Percentiles rank a stretch among this genome's conserved stretches.
Conservation (phyloP, 2,888 invertebrate genomes). For the Ferdinandea cuprea region DNA sequence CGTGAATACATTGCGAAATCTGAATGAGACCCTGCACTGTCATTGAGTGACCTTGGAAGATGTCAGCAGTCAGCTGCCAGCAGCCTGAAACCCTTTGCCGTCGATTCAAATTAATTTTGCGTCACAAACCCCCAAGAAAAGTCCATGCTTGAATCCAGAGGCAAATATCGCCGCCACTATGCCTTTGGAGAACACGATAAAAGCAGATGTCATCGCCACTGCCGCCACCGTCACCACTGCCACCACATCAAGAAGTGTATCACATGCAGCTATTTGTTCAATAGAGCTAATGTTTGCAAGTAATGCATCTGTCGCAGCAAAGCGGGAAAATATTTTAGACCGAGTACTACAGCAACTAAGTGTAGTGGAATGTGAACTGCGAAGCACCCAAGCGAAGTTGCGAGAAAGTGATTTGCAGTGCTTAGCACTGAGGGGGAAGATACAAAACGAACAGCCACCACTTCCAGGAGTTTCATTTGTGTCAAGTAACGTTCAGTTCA, state of each 20-base stretch:
- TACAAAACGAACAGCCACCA: background rate
- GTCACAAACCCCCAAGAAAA: constrained; percentile 13
- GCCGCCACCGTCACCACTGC: background rate
- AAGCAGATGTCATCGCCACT: background rate
- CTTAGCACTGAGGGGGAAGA: background rate
- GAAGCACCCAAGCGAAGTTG: background rate
- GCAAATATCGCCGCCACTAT: background rate
- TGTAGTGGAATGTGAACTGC: constrained; percentile 2
- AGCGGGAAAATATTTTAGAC: background rate
- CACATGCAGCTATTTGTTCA: background rate
- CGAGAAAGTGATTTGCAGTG: background rate
- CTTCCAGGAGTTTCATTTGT: background rate
- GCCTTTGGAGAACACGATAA: background rate
- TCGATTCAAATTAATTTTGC: background rate
- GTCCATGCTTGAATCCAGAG: constrained; percentile 1
- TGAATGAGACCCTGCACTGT: background rate
- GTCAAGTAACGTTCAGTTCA: background rate
- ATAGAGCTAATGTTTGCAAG: background rate
- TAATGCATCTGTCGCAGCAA: constrained; percentile 4
- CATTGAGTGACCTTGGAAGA: background rate
- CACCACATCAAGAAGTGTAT: background rate
- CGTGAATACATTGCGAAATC: background rate
- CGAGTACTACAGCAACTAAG: background rate
- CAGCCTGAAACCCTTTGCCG: background rate
- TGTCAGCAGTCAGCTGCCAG: too few relatives aligned